These are phyloP conservation scores for Eueremaeus valkanovi DNA, from an alignment of 2,888 invertebrate species.

Conservation along the genomic window DNA sequence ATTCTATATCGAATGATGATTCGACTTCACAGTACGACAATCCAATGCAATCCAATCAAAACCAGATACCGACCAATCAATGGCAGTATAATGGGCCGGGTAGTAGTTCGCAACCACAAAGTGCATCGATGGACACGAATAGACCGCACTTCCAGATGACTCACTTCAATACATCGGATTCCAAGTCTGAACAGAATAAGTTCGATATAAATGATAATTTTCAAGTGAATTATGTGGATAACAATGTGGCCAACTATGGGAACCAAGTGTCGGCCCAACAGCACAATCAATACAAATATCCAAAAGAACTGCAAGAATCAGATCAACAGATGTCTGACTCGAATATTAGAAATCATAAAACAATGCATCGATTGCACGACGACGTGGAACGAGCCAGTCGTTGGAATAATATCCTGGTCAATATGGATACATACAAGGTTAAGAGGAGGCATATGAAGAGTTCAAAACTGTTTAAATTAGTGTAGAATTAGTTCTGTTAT, in stretches of 20 bases:
- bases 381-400: constrained; percentile 40
- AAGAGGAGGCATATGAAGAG: not conserved
- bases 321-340: not conserved
- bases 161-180: not conserved
- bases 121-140: not conserved
- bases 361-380: not conserved
- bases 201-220: not conserved
- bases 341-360: not conserved
- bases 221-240: constrained; percentile 34
- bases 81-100: no score
- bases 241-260: constrained; percentile 36
- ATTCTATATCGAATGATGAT: not conserved
- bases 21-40: not conserved
- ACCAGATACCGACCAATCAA: not conserved
- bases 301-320: not conserved
- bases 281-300: not conserved
- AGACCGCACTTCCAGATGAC: not conserved
- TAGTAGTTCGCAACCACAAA: no score
- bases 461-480: not conserved
- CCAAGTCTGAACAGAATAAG: not conserved
- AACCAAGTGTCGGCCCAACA: constrained; percentile 21
- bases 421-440: constrained; percentile 29
- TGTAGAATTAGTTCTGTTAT: constrained; percentile 6
- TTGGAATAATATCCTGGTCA: constrained; percentile 42
- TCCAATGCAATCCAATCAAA: not conserved